Evolutionary conservation across 2,888 invertebrate genomes (phyloP).

Genomic region (Spisula solida): DNA sequence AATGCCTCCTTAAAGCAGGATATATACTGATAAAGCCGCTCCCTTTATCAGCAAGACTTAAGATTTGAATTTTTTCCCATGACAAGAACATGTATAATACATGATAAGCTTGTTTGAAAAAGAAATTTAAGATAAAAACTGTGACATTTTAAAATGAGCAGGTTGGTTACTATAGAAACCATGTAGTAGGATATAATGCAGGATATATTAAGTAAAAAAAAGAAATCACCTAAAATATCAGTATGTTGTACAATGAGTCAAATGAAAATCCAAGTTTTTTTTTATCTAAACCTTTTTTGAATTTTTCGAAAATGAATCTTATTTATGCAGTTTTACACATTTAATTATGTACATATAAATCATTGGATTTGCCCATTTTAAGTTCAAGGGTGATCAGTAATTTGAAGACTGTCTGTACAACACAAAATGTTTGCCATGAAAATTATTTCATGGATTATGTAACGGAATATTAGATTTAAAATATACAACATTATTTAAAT

Average conservation of each 20-base stretch:
- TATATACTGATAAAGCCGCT: neutral
- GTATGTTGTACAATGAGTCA: neutral
- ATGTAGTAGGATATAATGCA: neutral
- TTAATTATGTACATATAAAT: neutral
- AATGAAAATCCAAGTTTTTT: neutral
- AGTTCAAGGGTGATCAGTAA: neutral
- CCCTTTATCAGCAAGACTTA: neutral
- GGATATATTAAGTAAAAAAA: neutral
- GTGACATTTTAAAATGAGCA: neutral
- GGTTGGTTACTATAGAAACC: neutral
- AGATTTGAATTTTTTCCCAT: slow-evolving; percentile 20
- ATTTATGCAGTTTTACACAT: no score
- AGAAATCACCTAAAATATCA: neutral
- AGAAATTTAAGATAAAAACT: slow-evolving; percentile 4
- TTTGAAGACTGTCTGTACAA: no score
- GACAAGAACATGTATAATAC: neutral
- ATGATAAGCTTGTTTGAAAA: neutral
- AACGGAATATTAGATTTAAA: no score
- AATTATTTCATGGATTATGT: no score
- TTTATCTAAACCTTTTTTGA: neutral
- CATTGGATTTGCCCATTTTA: neutral
- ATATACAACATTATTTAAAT: no score
- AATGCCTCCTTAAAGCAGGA: neutral
- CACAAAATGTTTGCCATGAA: no score
- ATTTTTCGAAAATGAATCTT: neutral